phyloP scores from a whole-genome alignment of 2,888 invertebrate genomes.

The Apocheima hispidaria region DNA sequence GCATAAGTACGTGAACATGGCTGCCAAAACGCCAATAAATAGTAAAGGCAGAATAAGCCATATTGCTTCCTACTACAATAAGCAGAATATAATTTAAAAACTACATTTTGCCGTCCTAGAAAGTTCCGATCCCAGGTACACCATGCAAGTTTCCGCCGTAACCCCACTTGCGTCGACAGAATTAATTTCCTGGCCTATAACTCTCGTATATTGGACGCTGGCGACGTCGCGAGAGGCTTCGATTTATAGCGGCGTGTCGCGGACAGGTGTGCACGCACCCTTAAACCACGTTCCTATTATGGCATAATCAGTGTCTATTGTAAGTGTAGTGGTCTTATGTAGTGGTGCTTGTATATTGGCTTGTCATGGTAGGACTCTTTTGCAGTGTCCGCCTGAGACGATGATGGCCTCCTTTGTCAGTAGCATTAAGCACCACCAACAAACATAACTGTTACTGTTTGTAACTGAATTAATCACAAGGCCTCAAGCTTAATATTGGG shows the following conservation, averaged over 20 bases:
- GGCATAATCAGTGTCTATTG: constrained; percentile 1
- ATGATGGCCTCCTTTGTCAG: too few relatives aligned
- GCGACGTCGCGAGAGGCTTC: constrained; percentile 76
- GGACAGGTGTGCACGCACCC: constrained; percentile 63
- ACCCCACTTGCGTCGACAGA: constrained; percentile 82
- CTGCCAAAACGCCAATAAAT: too few relatives aligned
- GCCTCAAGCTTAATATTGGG: too few relatives aligned
- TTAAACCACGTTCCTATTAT: constrained; percentile 21
- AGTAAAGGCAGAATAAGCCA: too few relatives aligned
- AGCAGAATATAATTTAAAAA: constrained; percentile 1
- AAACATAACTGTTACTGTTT: too few relatives aligned
- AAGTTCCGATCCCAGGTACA: constrained; percentile 46
- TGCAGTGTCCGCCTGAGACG: too few relatives aligned
- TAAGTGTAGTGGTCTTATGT: too few relatives aligned
- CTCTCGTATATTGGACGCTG: constrained; percentile 83
- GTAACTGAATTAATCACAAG: too few relatives aligned
- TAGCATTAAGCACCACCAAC: too few relatives aligned
- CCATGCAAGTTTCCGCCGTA: constrained; percentile 54
- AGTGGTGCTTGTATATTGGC: background rate
- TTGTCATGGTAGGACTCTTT: too few relatives aligned
- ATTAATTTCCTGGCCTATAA: constrained; percentile 85
- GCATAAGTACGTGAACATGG: too few relatives aligned
- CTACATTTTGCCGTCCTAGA: constrained; percentile 4
- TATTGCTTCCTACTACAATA: background rate
- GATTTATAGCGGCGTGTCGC: constrained; percentile 78